phyloP scores from a whole-genome alignment of 2,888 invertebrate genomes.

The Tinea trinotella region DNA sequence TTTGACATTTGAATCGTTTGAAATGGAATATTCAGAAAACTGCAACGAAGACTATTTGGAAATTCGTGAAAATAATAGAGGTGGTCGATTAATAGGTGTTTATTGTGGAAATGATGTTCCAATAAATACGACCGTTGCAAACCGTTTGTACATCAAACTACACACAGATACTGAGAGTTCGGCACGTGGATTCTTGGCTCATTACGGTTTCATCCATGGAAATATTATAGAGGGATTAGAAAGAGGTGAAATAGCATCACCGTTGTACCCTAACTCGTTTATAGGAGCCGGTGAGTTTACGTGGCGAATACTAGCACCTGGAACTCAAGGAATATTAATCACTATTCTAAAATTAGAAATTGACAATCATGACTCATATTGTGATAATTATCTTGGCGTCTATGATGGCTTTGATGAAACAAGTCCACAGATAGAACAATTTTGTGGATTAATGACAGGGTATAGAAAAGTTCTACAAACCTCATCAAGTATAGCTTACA shows the following conservation, averaged over 20 bases:
- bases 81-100: conserved; percentile 76
- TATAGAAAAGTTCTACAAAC: conserved; percentile 48
- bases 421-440: conserved; percentile 66
- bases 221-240: conserved; percentile 76
- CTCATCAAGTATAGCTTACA: conserved; percentile 75
- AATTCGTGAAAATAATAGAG: conserved; percentile 76
- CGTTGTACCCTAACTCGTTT: conserved; percentile 78
- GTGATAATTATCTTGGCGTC: conserved; percentile 56
- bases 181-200: conserved; percentile 81
- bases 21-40: conserved; percentile 77
- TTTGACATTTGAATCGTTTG: conserved; percentile 77
- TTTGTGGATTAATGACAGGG: conserved; percentile 63
- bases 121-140: conserved; percentile 68
- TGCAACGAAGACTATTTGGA: conserved; percentile 92
- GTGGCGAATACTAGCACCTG: conserved; percentile 79
- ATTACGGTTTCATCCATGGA: conserved; percentile 78
- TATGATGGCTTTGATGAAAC: conserved; percentile 83
- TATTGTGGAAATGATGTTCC: conserved; percentile 82
- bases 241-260: conserved; percentile 82
- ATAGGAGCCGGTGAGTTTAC: conserved; percentile 54
- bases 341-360: conserved; percentile 41
- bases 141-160: conserved; percentile 83
- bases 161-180: conserved; percentile 74
- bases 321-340: conserved; percentile 33
- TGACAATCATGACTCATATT: conserved; percentile 35